Percentiles rank a stretch among this genome's conserved stretches.
Evolutionary conservation across 2,113 vertebrate genomes (phyloP).

Genomic region (Cyprinodon variegatus): DNA sequence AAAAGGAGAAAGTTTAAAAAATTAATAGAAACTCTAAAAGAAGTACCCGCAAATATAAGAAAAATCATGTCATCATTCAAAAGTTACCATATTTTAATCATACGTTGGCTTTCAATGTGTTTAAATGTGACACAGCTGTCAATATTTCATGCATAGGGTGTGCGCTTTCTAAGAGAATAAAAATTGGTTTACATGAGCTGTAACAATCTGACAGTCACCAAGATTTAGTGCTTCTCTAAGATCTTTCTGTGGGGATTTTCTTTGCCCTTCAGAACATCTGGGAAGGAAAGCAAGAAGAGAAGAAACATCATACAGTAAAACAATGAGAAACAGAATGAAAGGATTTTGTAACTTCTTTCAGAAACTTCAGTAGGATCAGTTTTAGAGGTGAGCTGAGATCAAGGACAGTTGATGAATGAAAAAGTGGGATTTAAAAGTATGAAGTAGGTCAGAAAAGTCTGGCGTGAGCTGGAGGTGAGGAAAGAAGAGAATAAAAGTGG

Average conservation of each 20-base stretch:
- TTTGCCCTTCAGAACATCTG: conserved; percentile 28
- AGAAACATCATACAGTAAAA: not conserved
- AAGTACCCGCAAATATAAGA: too few species aligned
- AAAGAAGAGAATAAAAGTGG: conserved; percentile 2
- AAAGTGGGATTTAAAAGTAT: conserved; percentile 31
- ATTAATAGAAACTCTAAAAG: too few species aligned
- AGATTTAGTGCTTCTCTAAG: not conserved
- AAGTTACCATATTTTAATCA: not conserved
- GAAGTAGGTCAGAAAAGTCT: conserved; percentile 1
- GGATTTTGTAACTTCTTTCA: conserved; percentile 36
- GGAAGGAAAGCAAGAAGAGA: conserved; percentile 17
- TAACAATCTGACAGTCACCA: not conserved
- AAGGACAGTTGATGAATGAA: conserved; percentile 22
- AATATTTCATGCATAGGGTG: not conserved
- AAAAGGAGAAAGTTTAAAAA: too few species aligned
- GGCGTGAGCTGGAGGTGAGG: conserved; percentile 17
- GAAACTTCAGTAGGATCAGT: conserved; percentile 22
- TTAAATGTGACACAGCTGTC: not conserved
- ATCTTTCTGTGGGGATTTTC: conserved; percentile 6
- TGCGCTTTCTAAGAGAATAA: not conserved
- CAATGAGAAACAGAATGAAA: not conserved
- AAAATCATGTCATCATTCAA: too few species aligned
- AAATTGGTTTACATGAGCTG: conserved; percentile 1
- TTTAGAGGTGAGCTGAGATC: conserved; percentile 19
- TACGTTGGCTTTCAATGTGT: not conserved